Evolutionary conservation across 2,888 invertebrate species (phyloP), one percentile per base, ranked within the genome.

Genomic region (Pheosia tremula): DNA sequence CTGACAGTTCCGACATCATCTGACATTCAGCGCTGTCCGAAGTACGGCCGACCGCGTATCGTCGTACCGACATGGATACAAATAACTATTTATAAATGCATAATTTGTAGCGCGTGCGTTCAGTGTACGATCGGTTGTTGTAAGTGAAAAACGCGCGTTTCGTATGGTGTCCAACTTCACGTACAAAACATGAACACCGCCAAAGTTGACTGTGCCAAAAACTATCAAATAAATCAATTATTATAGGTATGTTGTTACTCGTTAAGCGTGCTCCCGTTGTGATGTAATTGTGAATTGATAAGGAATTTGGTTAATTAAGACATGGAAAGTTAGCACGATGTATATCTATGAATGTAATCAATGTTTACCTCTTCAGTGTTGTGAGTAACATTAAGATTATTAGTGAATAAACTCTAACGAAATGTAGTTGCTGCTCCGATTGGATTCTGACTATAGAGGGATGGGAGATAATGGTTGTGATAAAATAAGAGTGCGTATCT

Each of bases 311-410:
- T 71, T 66, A 66, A 62, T 71, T 78, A 72, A 78, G 69, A 83
- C 73, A 66, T 69, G 66, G 66, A 74, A 81, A 86, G 83, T 80
- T 87, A 84, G 72, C 88, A 88, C 77, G 65, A 92, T 92, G 91
- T 90, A 86, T 89, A 79, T 81, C 76, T 78, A 65, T 81, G 78
- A 78, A 84, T 80, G 77, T 80, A 75, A 75, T 83, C 82, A 90
- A 90, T 92, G 91, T 91, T 91, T 93, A 93, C 92, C 92, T 93
- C 93, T 91, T 85, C 84, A 84, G 93, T 93, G 93, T 93, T 93
- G 93, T 93, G 93, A 93, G 88, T 89, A 86, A 83, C 79, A 68
- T 64, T 81, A 87, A 88, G 81, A 81, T 82, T 83, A 82, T 84
- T 82, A 82, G 74, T 72, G 77, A 67, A 74, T 67, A 77, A 72